Evolutionary conservation across 1,140 invertebrate genomes (phyloP).

Genomic region (Radopholus similis): DNA sequence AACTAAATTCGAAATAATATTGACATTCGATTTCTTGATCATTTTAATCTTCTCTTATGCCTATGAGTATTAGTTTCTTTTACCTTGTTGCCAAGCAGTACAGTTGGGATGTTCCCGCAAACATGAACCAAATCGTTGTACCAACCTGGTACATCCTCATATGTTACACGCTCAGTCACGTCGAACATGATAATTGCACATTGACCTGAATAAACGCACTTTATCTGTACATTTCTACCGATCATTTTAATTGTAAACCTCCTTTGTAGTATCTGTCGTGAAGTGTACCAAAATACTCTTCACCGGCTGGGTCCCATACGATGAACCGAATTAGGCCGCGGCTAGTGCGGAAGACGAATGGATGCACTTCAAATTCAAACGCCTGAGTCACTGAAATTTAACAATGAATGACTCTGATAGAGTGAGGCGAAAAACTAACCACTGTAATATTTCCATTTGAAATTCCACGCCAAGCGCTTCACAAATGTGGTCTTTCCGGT

Average conservation of each 20-base stretch:
- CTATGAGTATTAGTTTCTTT: slow-evolving; percentile 41
- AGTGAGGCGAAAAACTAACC: slow-evolving; percentile 62
- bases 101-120: slow-evolving; percentile 98
- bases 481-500: slow-evolving; percentile 99
- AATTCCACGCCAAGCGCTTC: slow-evolving; percentile 96
- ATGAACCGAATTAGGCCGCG: slow-evolving; percentile 95
- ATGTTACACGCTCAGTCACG: slow-evolving; percentile 96
- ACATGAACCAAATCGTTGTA: slow-evolving; percentile 94
- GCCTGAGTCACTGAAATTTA: slow-evolving; percentile 74
- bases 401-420: not conserved
- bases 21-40: too few relatives aligned
- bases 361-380: slow-evolving; percentile 99
- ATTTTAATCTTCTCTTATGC: slow-evolving; percentile 67
- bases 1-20: slow-evolving; percentile 61
- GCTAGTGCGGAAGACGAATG: slow-evolving; percentile 94
- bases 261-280: slow-evolving; percentile 99
- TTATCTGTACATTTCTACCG: too few relatives aligned
- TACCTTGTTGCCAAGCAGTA: slow-evolving; percentile 79
- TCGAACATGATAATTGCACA: slow-evolving; percentile 99
- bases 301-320: slow-evolving; percentile 98
- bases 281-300: slow-evolving; percentile 97
- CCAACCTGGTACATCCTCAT: slow-evolving; percentile 99
- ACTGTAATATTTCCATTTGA: slow-evolving; percentile 99
- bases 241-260: slow-evolving; percentile 61
- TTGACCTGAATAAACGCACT: slow-evolving; percentile 69